Evolutionary conservation across 2,113 vertebrate species (phyloP), one percentile per base, ranked within the genome.

Genomic region (Salvelinus alpinus): DNA sequence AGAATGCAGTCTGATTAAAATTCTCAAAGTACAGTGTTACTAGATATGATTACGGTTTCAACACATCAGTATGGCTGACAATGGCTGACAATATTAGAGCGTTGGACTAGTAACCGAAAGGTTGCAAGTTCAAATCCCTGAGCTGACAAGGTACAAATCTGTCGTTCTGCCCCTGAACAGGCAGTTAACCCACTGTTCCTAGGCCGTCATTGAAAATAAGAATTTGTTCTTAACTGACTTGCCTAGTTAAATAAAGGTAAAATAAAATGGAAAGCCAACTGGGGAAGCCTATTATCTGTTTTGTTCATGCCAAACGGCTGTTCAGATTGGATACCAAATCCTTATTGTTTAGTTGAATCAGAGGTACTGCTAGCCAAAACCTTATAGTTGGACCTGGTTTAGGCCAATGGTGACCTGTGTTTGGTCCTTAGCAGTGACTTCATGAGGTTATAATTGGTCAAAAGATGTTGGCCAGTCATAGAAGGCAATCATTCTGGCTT

Each of bases 401-500:
- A 76, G 44, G 68, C n/a, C 12, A 48, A 47, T 70, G 44, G 14
- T 11, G 38, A 69, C 68, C 44, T 48, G 20, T 38, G 29, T 51
- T 20, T 70, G 18, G 29, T 16, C 67, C 20, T 48, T 25, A 24
- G 25, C 4, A 66, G 9, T 13, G 68, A 6, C 3, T 20, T 69
- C 29, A 38, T n/a, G 44, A 69, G 51, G 16, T 54, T 34, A 18
- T 34, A 31, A 31, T n/a, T 67, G 44, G 47, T 47, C 71, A 71
- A 78, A 78, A 73, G 69, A 84, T 60, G 75, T 84, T 77, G 85
- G 77, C 75, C 71, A 81, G 67, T 64, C 77, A 84, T 71, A 78
- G 69, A 86, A 80, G 80, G 83, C 79, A 80, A 80, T 88, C 79
- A 79, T 82, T 88, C 79, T 77, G 86, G 81, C 85, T 87, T 90